Base-by-base conservation (phyloP, 1,140 invertebrate genomes). In the Ceratitis capitata region DNA sequence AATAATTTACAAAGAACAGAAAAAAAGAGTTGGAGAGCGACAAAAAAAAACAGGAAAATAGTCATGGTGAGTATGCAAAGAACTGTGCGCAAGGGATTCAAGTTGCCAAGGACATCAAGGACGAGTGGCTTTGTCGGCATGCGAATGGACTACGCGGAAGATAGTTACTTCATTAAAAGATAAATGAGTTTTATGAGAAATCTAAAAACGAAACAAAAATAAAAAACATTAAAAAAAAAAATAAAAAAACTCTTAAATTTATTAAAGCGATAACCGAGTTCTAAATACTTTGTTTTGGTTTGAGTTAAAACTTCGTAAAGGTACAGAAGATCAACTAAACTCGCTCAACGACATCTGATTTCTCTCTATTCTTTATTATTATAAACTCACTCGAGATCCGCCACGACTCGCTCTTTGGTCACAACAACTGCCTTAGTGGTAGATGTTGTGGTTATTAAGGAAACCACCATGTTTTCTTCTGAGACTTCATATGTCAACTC, bases 111-210 rank as follows among this genome's bases (percentile, higher is more conserved):
- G 4, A 5, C 14, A 56, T 5, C 12, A 56, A 14, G 5, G 5
- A 19, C 19, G n/a, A 78, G 10, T 2, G 19, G n/a, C 19, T 6
- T 5, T 64, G 61, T 19, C 32, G 61, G 69, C 69, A 42, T 78
- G 39, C 39, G 42, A 78, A 78, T 45, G 42, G 69, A 78, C 42
- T 23, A 7, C 14, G 9, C 23, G 19, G 35, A n/a, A 78, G 26
- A 78, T 78, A 78, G 42, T 78, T 78, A 78, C 69, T 78, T 78
- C 69, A 78, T 78, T 78, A 78, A 78, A 78, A 78, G 39, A 78
- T 78, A 78, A 78, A 78, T 12, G 39, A 78, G 39, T 78, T 78
- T 78, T 78, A 32, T 78, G 69, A 45, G 39, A n/a, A 23, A 19
- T 9, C 39, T 14, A 39, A 16, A 74, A 74, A 74, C 45, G 39